Evolutionary conservation across 2,888 invertebrate species (phyloP).

Genomic region (Eurois occulta): DNA sequence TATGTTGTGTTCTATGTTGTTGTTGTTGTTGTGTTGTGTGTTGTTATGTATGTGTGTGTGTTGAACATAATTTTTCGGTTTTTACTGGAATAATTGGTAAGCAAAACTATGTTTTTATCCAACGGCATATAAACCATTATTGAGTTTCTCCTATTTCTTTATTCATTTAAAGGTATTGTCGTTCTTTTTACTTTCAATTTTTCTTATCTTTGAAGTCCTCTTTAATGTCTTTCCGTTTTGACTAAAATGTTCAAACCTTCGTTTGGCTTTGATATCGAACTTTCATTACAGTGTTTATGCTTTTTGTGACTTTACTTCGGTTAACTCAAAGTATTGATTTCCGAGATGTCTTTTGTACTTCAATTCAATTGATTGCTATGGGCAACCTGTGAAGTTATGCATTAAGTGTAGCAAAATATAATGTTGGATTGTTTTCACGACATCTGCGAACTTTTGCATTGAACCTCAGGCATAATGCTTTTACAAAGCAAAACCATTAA

Average conservation of each 20-base stretch:
- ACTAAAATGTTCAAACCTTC: not conserved
- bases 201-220: slow-evolving; percentile 18
- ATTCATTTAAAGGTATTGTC: not conserved
- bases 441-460: not conserved
- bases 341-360: not conserved
- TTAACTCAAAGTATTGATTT: not conserved
- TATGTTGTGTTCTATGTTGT: too few species aligned
- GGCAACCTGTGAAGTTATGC: not conserved
- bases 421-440: not conserved
- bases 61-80: not conserved
- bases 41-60: too few species aligned
- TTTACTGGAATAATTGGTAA: not conserved
- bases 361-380: not conserved
- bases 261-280: not conserved
- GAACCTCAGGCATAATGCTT: not conserved
- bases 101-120: not conserved
- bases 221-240: not conserved
- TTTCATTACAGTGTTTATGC: slow-evolving; percentile 6
- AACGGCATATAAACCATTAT: too few species aligned
- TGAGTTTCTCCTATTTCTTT: not conserved
- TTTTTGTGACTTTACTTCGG: slow-evolving; percentile 7
- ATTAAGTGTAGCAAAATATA: not conserved
- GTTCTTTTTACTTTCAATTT: not conserved
- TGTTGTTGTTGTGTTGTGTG: too few species aligned
- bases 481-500: not conserved